Conservation (phyloP, 2,113 vertebrate species). For the Mormyrus iriodes region DNA sequence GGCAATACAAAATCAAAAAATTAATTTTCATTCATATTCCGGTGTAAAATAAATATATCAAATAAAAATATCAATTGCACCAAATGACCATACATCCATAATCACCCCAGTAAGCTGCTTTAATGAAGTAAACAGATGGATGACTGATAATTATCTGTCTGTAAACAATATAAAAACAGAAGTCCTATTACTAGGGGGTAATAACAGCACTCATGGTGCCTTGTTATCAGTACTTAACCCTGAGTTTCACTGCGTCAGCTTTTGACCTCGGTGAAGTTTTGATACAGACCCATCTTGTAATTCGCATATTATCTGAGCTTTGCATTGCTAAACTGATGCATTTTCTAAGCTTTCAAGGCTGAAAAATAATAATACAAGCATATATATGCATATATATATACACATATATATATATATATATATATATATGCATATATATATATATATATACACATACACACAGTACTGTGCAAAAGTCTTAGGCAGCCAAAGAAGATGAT, state of each 20-base stretch:
- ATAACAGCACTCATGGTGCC: neutral
- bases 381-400: neutral
- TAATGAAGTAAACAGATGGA: neutral
- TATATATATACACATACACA: too few species aligned
- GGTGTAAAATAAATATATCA: too few species aligned
- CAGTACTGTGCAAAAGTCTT: too few species aligned
- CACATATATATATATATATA: too few species aligned
- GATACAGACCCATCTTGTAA: neutral
- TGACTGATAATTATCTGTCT: neutral
- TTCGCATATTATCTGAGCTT: neutral
- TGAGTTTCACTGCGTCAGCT: neutral
- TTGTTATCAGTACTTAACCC: neutral
- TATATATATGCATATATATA: too few species aligned
- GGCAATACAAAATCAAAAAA: neutral
- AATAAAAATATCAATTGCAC: neutral
- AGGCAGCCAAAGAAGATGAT: too few species aligned
- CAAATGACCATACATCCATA: neutral
- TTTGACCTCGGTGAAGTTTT: neutral
- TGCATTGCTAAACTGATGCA: neutral
- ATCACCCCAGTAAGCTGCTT: neutral
- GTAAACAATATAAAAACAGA: neutral
- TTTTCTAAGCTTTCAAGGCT: neutral
- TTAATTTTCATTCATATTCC: neutral
- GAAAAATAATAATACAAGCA: neutral
- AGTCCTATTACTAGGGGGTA: neutral